These are phyloP conservation scores for Melanotaenia duboulayi DNA, from an alignment of 2,113 vertebrate species.

Conservation along the genomic window DNA sequence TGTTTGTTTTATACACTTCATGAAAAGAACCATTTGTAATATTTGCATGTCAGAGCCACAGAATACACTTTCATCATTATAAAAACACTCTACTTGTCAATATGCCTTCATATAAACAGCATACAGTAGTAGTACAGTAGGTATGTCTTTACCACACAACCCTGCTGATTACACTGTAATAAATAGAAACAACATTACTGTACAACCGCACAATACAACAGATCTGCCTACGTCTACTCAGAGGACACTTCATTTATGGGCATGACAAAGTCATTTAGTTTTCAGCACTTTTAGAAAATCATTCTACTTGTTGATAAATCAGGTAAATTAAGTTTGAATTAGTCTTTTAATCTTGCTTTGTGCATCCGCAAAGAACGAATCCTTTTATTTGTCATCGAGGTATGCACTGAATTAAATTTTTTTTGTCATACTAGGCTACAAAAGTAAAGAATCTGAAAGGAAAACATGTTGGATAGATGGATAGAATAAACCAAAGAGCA, in stretches of 20 bases:
- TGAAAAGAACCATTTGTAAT: slow-evolving; percentile 6
- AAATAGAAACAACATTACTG: slow-evolving; percentile 64
- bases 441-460: neutral
- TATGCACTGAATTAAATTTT: neutral
- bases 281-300: slow-evolving; percentile 28
- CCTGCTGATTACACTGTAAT: slow-evolving; percentile 57
- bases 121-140: slow-evolving; percentile 30
- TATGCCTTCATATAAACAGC: slow-evolving; percentile 47
- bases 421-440: neutral
- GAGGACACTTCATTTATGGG: slow-evolving; percentile 46
- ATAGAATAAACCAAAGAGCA: slow-evolving; percentile 1
- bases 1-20: slow-evolving; percentile 5
- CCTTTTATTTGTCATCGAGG: neutral
- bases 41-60: slow-evolving; percentile 19
- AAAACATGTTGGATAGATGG: slow-evolving; percentile 3
- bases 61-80: slow-evolving; percentile 20
- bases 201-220: slow-evolving; percentile 68
- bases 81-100: slow-evolving; percentile 29
- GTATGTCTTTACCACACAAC: slow-evolving; percentile 37
- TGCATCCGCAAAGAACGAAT: neutral
- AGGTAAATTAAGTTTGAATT: neutral
- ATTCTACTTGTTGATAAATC: neutral
- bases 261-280: slow-evolving; percentile 5
- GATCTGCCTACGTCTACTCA: slow-evolving; percentile 62
- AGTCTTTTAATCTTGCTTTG: neutral